Percentiles rank a stretch among this genome's conserved stretches.
phyloP scores from a whole-genome alignment of 2,888 invertebrate genomes.

The Acheta domesticus region DNA sequence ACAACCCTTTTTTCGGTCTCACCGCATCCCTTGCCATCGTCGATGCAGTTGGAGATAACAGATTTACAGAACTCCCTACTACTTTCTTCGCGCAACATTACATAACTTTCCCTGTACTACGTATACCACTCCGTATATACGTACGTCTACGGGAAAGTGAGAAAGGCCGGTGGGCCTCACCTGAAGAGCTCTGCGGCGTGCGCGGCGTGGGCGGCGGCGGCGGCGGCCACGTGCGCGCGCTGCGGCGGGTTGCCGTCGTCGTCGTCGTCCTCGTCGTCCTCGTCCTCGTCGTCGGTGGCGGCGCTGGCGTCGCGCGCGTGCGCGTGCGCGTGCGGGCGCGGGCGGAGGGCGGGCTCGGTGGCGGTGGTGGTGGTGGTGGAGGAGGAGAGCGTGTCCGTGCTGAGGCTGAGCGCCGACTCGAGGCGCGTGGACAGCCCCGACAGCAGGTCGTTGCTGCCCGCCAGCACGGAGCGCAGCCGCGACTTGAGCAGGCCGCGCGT shows the following conservation, averaged over 20 bases:
- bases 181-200: conserved; percentile 38
- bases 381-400: conserved; percentile 37
- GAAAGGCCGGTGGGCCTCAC: too few species aligned
- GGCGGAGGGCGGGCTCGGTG: conserved; percentile 20
- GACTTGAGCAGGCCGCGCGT: conserved; percentile 39
- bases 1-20: too few species aligned
- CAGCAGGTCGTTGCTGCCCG: conserved; percentile 52
- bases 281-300: background rate
- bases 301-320: conserved; percentile 25
- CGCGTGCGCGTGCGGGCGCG: conserved; percentile 20
- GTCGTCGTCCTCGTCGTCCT: background rate
- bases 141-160: too few species aligned
- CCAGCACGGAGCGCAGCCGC: conserved; percentile 51
- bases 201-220: conserved; percentile 43
- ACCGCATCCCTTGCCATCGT: too few species aligned
- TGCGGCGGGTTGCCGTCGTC: conserved; percentile 33
- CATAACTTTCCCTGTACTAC: too few species aligned
- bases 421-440: conserved; percentile 43
- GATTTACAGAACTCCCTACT: too few species aligned
- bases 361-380: conserved; percentile 32
- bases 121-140: too few species aligned
- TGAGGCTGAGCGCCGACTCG: conserved; percentile 42
- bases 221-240: conserved; percentile 43
- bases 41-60: too few species aligned
- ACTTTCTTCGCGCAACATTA: too few species aligned